A percentile compares a stretch with the other conserved stretches of the same genome.
Evolutionary conservation across 2,888 invertebrate species (phyloP).

Genomic region (Craniophora ligustri): DNA sequence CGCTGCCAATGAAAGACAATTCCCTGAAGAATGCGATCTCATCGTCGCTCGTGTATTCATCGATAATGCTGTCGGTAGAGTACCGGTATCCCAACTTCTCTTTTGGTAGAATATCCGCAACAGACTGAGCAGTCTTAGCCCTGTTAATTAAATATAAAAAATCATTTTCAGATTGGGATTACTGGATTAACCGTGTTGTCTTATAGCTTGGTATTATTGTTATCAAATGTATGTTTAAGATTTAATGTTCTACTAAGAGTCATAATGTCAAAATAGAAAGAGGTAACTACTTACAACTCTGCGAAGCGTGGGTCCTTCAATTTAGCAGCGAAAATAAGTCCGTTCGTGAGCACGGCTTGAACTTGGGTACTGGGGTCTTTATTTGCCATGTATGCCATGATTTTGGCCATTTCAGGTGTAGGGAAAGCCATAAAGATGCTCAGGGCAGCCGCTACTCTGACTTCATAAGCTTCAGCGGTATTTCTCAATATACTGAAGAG

Average conservation of each 20-base stretch:
- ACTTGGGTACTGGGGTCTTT: constrained; percentile 90
- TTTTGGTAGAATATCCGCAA: constrained; percentile 77
- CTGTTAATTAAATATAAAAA: constrained; percentile 54
- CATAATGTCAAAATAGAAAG: no score
- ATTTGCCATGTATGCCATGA: constrained; percentile 91
- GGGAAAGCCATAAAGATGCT: constrained; percentile 89
- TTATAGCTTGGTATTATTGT: no score
- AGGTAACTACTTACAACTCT: constrained; percentile 88
- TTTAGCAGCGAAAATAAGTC: constrained; percentile 87
- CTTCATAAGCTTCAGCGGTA: constrained; percentile 89
- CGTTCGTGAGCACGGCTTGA: constrained; percentile 89
- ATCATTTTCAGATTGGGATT: no score
- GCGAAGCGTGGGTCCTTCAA: constrained; percentile 75
- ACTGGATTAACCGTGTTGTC: no score
- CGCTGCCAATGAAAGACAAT: constrained; percentile 84
- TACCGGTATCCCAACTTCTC: constrained; percentile 83
- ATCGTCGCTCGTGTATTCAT: constrained; percentile 69
- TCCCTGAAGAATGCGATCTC: constrained; percentile 75
- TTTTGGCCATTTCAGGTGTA: constrained; percentile 89
- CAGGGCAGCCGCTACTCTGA: constrained; percentile 90
- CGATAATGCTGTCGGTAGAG: constrained; percentile 79
- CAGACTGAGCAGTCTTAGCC: constrained; percentile 82
- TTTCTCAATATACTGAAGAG: constrained; percentile 91
- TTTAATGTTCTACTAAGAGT: no score
- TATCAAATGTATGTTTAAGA: no score